A percentile compares a stretch with the other conserved stretches of the same genome.
Conservation (phyloP, 2,113 vertebrate species). For the Myrmecophaga tridactyla region DNA sequence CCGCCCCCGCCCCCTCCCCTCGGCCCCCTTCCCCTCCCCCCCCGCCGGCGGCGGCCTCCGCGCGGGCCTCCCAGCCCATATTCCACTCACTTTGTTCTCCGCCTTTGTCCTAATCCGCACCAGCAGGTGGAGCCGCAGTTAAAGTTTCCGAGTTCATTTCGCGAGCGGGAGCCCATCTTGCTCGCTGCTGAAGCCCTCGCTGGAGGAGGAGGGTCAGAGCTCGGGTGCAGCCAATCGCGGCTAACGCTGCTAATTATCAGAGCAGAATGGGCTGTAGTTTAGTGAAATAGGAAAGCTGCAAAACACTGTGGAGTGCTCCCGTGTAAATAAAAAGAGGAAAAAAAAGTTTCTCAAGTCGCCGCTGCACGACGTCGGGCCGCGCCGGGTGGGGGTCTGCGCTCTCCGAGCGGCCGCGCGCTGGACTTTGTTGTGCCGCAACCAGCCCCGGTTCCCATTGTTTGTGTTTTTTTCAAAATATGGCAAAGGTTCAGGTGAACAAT, state of each 20-base stretch:
- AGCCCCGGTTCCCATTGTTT: slow-evolving; percentile 80
- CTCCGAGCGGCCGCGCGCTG: slow-evolving; percentile 55
- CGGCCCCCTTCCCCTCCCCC: slow-evolving; percentile 36
- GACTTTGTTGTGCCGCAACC: slow-evolving; percentile 75
- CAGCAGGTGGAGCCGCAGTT: slow-evolving; percentile 82
- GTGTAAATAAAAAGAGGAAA: slow-evolving; percentile 66
- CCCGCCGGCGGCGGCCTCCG: slow-evolving; percentile 57
- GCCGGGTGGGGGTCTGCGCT: slow-evolving; percentile 70
- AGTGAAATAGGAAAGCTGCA: slow-evolving; percentile 82
- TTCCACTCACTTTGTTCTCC: slow-evolving; percentile 73
- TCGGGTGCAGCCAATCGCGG: slow-evolving; percentile 83
- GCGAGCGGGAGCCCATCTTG: slow-evolving; percentile 75
- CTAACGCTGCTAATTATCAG: slow-evolving; percentile 82
- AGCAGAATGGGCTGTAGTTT: slow-evolving; percentile 87
- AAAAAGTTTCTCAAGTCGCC: slow-evolving; percentile 82
- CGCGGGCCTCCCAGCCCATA: slow-evolving; percentile 64
- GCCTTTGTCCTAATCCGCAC: slow-evolving; percentile 71
- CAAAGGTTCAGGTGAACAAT: slow-evolving; percentile 91
- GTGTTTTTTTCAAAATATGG: slow-evolving; percentile 84
- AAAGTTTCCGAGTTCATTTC: slow-evolving; percentile 60
- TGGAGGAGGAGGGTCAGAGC: slow-evolving; percentile 82
- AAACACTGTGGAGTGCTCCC: slow-evolving; percentile 71
- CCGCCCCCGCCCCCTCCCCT: slow-evolving; percentile 48
- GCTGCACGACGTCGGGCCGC: slow-evolving; percentile 70
- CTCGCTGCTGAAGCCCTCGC: slow-evolving; percentile 75